phyloP scores from a whole-genome alignment of 2,797 vertebrate genomes.

The Podargus strigoides region DNA sequence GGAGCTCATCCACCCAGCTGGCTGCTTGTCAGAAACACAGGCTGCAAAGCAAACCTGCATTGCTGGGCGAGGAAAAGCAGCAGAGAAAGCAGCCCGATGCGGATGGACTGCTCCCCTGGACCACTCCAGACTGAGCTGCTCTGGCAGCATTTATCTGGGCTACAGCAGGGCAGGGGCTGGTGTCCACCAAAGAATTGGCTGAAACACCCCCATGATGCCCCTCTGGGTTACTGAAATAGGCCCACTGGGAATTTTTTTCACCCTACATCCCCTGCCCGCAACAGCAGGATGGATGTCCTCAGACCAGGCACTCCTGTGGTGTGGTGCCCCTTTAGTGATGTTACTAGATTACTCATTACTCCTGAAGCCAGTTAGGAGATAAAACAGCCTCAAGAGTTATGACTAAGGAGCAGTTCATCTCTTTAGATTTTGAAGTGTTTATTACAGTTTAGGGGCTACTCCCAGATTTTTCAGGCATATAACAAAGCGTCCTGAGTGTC shows the following conservation, averaged over 20 bases:
- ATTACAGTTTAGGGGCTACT: background rate
- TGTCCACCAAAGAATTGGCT: background rate
- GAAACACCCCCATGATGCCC: background rate
- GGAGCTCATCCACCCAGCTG: background rate
- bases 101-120: background rate
- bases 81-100: fast-evolving
- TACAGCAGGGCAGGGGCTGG: background rate
- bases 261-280: fast-evolving
- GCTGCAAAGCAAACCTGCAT: background rate
- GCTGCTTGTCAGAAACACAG: background rate
- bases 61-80: background rate
- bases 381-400: background rate
- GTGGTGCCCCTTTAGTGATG: background rate
- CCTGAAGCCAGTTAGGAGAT: background rate
- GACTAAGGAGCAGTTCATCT: background rate
- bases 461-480: background rate
- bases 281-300: background rate
- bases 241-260: background rate
- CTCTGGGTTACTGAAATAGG: background rate
- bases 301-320: background rate
- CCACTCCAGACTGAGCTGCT: background rate
- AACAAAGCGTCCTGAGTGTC: background rate
- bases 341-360: background rate
- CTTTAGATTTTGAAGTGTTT: background rate
- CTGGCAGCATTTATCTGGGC: background rate